Conservation (phyloP, 2,888 invertebrate genomes). For the Thalpophila matura region DNA sequence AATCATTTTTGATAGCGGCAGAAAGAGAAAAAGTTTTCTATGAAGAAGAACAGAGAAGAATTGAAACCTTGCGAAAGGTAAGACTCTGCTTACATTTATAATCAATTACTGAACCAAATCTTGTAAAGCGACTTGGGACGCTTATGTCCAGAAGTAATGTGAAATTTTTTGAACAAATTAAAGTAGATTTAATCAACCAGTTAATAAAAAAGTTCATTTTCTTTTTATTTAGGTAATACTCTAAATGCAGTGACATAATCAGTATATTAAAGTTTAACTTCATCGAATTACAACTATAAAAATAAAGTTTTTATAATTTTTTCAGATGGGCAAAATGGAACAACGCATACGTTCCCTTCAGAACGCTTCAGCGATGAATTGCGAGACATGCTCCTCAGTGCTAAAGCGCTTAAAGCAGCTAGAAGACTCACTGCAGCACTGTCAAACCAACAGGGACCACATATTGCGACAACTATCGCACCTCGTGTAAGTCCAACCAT, state of each 20-base stretch:
- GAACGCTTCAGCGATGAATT: conserved; percentile 92
- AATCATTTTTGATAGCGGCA: conserved; percentile 94
- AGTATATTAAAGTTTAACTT: no score
- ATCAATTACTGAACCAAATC: no score
- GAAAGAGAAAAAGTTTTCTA: conserved; percentile 92
- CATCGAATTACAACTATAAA: no score
- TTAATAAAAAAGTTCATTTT: no score
- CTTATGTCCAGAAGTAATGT: not conserved
- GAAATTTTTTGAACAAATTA: no score
- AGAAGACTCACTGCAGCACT: conserved; percentile 91
- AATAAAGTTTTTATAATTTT: not conserved
- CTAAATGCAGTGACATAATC: no score
- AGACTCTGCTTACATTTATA: not conserved
- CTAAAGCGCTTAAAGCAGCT: conserved; percentile 92
- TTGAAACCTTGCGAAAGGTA: conserved; percentile 93
- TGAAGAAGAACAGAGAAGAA: conserved; percentile 92
- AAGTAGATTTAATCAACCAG: no score
- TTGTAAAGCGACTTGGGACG: not conserved
- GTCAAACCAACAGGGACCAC: conserved; percentile 91
- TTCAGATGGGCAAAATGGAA: conserved; percentile 93
- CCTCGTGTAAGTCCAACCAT: conserved; percentile 95
- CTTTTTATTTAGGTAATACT: not conserved
- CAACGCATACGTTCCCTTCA: conserved; percentile 93
- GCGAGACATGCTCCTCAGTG: conserved; percentile 92
- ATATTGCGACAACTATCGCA: conserved; percentile 94